Conservation (phyloP, 2,888 invertebrate species). For the Acrobasis consociella region DNA sequence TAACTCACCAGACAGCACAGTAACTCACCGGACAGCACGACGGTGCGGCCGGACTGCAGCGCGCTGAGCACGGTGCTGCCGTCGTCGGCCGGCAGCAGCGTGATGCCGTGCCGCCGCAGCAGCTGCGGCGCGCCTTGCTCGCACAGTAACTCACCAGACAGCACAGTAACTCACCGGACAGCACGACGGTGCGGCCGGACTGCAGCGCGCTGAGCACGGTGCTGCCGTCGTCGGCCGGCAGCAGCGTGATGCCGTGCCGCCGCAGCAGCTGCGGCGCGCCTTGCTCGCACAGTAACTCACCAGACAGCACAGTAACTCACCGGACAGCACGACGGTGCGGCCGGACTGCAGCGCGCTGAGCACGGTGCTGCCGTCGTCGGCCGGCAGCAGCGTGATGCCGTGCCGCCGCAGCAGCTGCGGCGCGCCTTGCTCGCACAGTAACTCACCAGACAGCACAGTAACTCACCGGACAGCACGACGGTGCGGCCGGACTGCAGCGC, state of each 20-base stretch:
- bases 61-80: conserved; percentile 88
- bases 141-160: no score
- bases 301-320: conserved; percentile 84
- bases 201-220: conserved; percentile 91
- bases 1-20: no score
- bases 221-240: conserved; percentile 88
- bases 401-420: conserved; percentile 89
- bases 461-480: conserved; percentile 85
- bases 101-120: conserved; percentile 90
- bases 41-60: conserved; percentile 92
- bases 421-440: conserved; percentile 49
- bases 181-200: conserved; percentile 92
- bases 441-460: no score
- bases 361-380: conserved; percentile 87
- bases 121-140: no score
- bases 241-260: conserved; percentile 91
- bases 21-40: conserved; percentile 92
- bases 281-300: no score
- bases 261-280: conserved; percentile 92
- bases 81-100: conserved; percentile 91
- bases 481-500: conserved; percentile 94
- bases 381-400: conserved; percentile 93
- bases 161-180: no score
- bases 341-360: conserved; percentile 93
- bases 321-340: conserved; percentile 90